Evolutionary conservation across 2,888 invertebrate species (phyloP), one percentile per base, ranked within the genome.

Genomic region (Timandra comae): DNA sequence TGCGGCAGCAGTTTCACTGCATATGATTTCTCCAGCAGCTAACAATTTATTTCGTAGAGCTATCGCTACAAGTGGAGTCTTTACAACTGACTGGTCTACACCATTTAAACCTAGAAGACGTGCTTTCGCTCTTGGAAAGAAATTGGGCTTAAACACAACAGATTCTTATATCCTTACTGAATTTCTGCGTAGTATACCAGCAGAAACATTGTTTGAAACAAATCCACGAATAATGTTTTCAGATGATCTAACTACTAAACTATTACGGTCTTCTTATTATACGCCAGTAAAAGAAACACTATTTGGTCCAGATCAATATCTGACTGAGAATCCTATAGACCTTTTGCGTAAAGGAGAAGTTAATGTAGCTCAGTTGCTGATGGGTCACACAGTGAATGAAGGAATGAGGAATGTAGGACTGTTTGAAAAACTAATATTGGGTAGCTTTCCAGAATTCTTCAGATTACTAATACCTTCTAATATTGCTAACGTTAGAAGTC

Each of bases 361-460:
- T 6, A 46, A 52, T 10, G 29, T 30, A 7, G 76, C 88, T 1
- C 91, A 91, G 0, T 84, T 91, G 67, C 88, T 93, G 63, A 76
- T 90, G 16, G 93, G 93, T 7, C 56, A 90, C 5, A 92, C 90
- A 12, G 81, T 86, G 1, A 87, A 90, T 30, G 93, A 24, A 93
- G 72, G 91, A 91, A 2, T 9, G 36, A 2, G 21, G 8, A 27
- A 27, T 8, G 23, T 4, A n/a, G 27, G 22, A 3, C 1, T 10
- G 2, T 9, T 10, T 12, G 27, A 26, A 13, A 9, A 38, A 7
- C 12, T n/a, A 3, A 27, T 53, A 10, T 11, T 49, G 7, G 25
- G 44, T 16, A 16, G 27, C 2, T 51, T 42, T 23, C 39, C 43
- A 1, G 32, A 29, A 20, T 52, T 38, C 20, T 23, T 35, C 9